phyloP scores from a whole-genome alignment of 2,888 invertebrate genomes.

The Drosophila borborema region DNA sequence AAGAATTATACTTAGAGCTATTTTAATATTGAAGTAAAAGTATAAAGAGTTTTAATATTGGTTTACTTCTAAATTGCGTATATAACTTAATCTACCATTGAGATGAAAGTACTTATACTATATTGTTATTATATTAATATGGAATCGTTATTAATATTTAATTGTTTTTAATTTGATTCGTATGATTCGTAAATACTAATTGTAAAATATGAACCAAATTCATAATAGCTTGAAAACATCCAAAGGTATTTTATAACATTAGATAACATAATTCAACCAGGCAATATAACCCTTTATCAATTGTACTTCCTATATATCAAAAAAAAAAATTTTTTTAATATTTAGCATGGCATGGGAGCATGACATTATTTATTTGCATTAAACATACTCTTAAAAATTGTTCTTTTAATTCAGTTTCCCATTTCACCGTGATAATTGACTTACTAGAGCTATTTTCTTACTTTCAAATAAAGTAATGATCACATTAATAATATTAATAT shows the following conservation, averaged over 20 bases:
- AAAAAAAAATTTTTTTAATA: neutral
- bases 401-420: neutral
- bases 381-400: neutral
- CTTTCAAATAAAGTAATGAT: slow-evolving; percentile 1
- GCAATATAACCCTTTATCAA: too few species aligned
- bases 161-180: neutral
- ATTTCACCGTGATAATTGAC: slow-evolving; percentile 1
- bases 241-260: too few species aligned
- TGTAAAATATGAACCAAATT: neutral
- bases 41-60: slow-evolving; percentile 21
- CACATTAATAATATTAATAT: neutral
- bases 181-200: neutral
- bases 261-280: neutral
- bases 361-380: neutral
- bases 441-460: slow-evolving; percentile 1
- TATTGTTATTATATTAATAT: neutral
- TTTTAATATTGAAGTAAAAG: slow-evolving; percentile 25
- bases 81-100: slow-evolving; percentile 35
- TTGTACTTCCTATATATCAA: neutral
- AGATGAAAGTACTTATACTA: slow-evolving; percentile 6
- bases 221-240: neutral
- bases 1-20: neutral
- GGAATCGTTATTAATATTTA: neutral
- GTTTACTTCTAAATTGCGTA: slow-evolving; percentile 11
- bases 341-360: neutral